phyloP scores from a whole-genome alignment of 1,140 invertebrate genomes.

The Diploscapter pachys region DNA sequence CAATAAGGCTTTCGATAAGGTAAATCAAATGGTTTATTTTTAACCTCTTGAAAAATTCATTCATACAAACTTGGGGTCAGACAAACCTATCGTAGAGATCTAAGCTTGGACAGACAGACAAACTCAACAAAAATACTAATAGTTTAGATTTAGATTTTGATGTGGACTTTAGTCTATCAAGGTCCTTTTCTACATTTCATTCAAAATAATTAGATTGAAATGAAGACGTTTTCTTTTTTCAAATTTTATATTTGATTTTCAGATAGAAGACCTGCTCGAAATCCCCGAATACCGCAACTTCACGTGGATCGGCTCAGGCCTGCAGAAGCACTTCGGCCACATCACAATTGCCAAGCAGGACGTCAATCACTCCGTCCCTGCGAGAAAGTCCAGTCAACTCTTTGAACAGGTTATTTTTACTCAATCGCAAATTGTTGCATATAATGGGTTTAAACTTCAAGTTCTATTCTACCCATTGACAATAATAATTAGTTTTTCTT shows the following conservation, averaged over 20 bases:
- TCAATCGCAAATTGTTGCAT: slow-evolving; percentile 1
- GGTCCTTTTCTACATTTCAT: not conserved
- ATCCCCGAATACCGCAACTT: slow-evolving; percentile 54
- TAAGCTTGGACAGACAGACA: no score
- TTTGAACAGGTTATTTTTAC: slow-evolving; percentile 14
- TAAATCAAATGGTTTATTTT: slow-evolving; percentile 2
- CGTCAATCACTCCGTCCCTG: slow-evolving; percentile 44
- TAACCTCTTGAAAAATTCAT: not conserved
- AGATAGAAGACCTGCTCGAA: slow-evolving; percentile 50
- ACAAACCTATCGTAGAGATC: no score
- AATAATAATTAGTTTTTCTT: not conserved
- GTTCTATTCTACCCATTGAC: not conserved
- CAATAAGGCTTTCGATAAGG: slow-evolving; percentile 32
- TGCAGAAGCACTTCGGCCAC: slow-evolving; percentile 59
- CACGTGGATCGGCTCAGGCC: slow-evolving; percentile 56
- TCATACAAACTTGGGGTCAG: not conserved
- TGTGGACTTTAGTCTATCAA: no score
- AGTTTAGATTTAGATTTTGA: no score
- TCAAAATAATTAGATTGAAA: not conserved
- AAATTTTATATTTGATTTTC: slow-evolving; percentile 1
- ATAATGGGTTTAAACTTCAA: slow-evolving; percentile 20
- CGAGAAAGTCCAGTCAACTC: not conserved
- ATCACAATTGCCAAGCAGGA: slow-evolving; percentile 57
- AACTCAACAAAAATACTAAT: no score
- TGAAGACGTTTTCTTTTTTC: not conserved